phyloP scores from a whole-genome alignment of 2,888 invertebrate species.

The Coelinius sp. region DNA sequence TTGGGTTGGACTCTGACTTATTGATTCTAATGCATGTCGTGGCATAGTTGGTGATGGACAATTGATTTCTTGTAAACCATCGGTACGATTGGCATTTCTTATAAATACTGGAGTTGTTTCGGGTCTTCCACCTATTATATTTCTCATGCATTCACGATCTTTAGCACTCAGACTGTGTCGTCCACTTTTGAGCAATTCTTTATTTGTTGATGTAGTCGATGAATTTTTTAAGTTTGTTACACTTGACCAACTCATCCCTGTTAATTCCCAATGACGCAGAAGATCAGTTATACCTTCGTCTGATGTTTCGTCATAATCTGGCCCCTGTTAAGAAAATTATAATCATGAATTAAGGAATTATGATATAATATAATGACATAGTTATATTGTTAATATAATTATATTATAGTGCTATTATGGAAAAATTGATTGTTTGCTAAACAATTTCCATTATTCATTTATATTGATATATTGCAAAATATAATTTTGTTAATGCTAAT shows the following conservation, averaged over 20 bases:
- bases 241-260: constrained; percentile 73
- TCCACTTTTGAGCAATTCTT: constrained; percentile 41
- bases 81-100: constrained; percentile 63
- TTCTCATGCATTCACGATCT: constrained; percentile 66
- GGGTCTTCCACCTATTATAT: constrained; percentile 65
- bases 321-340: constrained; percentile 75
- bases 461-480: no score
- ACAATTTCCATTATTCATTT: no score
- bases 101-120: constrained; percentile 65
- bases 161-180: constrained; percentile 57
- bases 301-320: constrained; percentile 83
- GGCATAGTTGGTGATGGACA: constrained; percentile 65
- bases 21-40: constrained; percentile 65
- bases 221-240: constrained; percentile 54
- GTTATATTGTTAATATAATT: no score
- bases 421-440: no score
- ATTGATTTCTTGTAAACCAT: constrained; percentile 62
- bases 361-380: no score
- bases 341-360: neutral
- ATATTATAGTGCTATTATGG: neutral
- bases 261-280: constrained; percentile 84
- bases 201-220: constrained; percentile 17
- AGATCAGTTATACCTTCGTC: constrained; percentile 80
- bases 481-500: no score
- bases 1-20: constrained; percentile 67